Evolutionary conservation across 2,797 vertebrate genomes (phyloP).

Genomic region (Lepus townsendii): DNA sequence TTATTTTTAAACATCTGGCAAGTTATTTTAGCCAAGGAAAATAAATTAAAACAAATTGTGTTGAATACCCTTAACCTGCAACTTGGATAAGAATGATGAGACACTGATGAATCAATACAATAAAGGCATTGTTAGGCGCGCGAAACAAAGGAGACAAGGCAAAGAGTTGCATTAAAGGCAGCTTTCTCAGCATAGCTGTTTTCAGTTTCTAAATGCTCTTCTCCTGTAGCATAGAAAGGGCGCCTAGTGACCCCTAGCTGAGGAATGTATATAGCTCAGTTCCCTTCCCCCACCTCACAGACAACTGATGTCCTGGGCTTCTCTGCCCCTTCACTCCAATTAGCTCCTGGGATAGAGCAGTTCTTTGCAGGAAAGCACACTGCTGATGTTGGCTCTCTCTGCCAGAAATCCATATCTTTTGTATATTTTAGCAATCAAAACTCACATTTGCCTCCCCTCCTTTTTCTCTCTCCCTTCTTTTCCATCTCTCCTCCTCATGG

Average conservation of each 20-base stretch:
- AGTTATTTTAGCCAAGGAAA: conserved; percentile 57
- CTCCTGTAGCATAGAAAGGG: conserved; percentile 74
- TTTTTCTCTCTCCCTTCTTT: not conserved
- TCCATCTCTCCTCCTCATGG: not conserved
- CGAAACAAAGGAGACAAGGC: conserved; percentile 80
- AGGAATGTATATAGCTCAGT: conserved; percentile 74
- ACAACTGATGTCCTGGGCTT: not conserved
- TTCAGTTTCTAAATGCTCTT: conserved; percentile 76
- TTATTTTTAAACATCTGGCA: conserved; percentile 1
- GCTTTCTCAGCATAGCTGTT: conserved; percentile 77
- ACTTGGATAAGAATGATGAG: conserved; percentile 77
- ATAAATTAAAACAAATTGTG: conserved; percentile 60
- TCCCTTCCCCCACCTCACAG: conserved; percentile 34
- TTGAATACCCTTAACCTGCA: conserved; percentile 60
- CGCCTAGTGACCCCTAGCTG: conserved; percentile 79
- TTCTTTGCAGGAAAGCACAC: not conserved
- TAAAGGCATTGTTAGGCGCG: conserved; percentile 78
- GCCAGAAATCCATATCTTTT: not conserved
- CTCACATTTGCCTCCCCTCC: not conserved
- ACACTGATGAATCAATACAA: conserved; percentile 76
- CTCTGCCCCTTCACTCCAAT: not conserved
- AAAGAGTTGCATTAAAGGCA: conserved; percentile 69
- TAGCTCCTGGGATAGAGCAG: not conserved
- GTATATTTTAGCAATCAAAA: conserved; percentile 53
- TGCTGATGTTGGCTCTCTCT: not conserved